Evolutionary conservation across 2,113 vertebrate species (phyloP), one percentile per base, ranked within the genome.

Genomic region (Morone saxatilis): DNA sequence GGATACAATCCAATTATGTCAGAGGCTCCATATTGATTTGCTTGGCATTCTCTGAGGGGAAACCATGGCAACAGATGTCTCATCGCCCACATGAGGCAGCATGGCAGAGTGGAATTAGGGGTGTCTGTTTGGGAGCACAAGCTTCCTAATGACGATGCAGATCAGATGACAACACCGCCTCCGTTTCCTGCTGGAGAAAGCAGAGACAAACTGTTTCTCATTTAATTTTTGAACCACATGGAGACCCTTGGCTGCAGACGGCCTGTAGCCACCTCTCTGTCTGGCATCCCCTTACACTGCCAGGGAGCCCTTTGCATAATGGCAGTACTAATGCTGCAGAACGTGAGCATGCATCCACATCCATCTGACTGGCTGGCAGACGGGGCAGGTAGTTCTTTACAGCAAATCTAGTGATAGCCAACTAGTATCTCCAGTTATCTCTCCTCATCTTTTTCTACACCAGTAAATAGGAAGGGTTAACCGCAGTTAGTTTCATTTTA

Each of bases 11-110:
- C 88, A 93, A 87, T 94, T 89, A 93, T 88, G 91, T 93, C 87
- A 84, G 83, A 85, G 73, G 75, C 73, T 89, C 86, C 90, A 77
- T 87, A 88, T 92, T 88, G 79, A 91, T 91, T 90, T 57, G 22
- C 86, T 90, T 83, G 90, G 88, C 81, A 75, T 88, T 86, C 85
- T 77, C 83, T 25, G 56, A 88, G 71, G 83, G 79, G 93, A 89
- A 93, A 93, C 94, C 94, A 95, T 95, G 93, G 94, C 92, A 95
- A 95, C 93, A 94, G 93, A 93, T 92, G 90, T 91, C 89, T 81
- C 73, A 41, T 81, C 80, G 56, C 76, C 83, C 71, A 88, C 85
- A 87, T 41, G 72, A 86, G 81, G 81, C 69, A 67, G 79, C 70
- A 25, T 80, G 76, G 86, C 74, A 69, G 47, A 19, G 81, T 36